Base-by-base conservation (phyloP, 2,888 invertebrate species). In the Caenorhabditis sp. region DNA sequence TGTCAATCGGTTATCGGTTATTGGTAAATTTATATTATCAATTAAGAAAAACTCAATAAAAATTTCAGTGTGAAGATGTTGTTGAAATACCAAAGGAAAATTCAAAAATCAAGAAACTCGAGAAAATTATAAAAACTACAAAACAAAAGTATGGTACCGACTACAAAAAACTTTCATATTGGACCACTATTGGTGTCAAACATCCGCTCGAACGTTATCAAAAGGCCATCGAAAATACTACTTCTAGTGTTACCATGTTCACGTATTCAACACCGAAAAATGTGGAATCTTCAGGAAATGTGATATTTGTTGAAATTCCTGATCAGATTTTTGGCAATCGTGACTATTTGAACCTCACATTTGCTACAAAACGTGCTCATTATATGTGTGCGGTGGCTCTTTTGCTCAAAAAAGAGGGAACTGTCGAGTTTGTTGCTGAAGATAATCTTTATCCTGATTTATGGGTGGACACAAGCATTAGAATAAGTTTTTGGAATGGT, bases 121-220 rank as follows among this genome's bases (percentile, higher is more conserved):
- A 12, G n/a, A 59, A 59, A 23, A 31, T 24, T 51, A 37, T 67
- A n/a, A 43, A 67, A 53, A 12, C 37, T 5, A 37, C 71, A 27
- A 67, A 67, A 61, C 12, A 55, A 14, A 54, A 61, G 14, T n/a
- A 36, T 36, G 58, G 64, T 62, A 51, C 67, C 26, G 58, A 74
- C 61, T 74, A 69, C 64, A 74, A 66, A 63, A 66, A 69, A 17
- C 53, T 65, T 4, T 66, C 69, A 31, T 74, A 61, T 64, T 74
- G 74, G 74, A 66, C 69, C 19, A 31, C 53, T 37, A 17, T 24
- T 21, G 57, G 26, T 19, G 26, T 74, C 10, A 66, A 74, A 57
- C 60, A 69, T 54, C 74, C 74, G 0, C 62, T 74, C 5, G 61
- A 69, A 31, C 43, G 57, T 24, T 64, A 57, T 37, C 63, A 61